Conservation (phyloP, 2,888 invertebrate species). For the Dryococelus australis region DNA sequence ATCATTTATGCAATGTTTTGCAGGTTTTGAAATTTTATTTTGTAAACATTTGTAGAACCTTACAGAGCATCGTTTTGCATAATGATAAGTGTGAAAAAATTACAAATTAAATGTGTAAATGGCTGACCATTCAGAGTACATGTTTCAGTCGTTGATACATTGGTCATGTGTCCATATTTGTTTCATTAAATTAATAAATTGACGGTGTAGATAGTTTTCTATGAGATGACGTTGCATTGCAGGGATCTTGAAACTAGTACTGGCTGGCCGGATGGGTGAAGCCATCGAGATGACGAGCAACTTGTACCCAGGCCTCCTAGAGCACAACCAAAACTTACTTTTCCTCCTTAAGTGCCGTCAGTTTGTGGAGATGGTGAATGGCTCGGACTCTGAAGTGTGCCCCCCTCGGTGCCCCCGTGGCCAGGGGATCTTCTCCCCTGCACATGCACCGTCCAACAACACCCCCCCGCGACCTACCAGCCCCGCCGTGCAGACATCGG, state of each 20-base stretch:
- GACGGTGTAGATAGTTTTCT: conserved; percentile 35
- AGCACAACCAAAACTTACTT: conserved; percentile 87
- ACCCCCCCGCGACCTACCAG: conserved; percentile 51
- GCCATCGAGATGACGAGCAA: conserved; percentile 90
- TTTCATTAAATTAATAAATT: too few relatives aligned
- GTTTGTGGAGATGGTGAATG: conserved; percentile 98
- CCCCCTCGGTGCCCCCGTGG: conserved; percentile 57
- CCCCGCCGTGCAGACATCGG: conserved; percentile 61
- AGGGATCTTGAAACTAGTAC: conserved; percentile 93
- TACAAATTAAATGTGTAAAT: too few relatives aligned
- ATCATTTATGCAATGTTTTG: too few relatives aligned
- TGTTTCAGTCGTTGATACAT: too few relatives aligned
- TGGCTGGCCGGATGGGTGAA: conserved; percentile 93
- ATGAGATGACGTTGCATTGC: conserved; percentile 52
- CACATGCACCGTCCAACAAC: conserved; percentile 43
- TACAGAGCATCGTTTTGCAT: too few relatives aligned
- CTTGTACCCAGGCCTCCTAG: conserved; percentile 92
- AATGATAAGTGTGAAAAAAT: too few relatives aligned
- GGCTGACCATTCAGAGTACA: too few relatives aligned
- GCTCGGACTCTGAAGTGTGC: conserved; percentile 76
- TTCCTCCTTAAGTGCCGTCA: conserved; percentile 97
- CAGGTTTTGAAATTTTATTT: too few relatives aligned
- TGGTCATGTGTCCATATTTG: too few relatives aligned
- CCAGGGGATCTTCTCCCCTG: conserved; percentile 55
- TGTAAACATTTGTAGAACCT: too few relatives aligned